Evolutionary conservation across 2,888 invertebrate genomes (phyloP).

Genomic region (Galerucella calmariensis): DNA sequence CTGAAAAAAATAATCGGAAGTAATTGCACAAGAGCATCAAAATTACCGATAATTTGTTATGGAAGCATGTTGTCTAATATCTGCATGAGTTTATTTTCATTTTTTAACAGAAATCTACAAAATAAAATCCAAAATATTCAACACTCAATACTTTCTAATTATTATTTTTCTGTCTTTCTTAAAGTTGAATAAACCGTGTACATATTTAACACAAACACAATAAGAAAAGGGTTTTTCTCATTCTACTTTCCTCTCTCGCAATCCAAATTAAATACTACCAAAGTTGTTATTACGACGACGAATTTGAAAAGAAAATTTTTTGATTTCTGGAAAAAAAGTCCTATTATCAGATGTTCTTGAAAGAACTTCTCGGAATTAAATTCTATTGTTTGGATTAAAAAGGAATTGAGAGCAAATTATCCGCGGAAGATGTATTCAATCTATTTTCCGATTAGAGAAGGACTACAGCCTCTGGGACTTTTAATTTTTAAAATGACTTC

Average conservation of each 20-base stretch:
- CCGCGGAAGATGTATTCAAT: slow-evolving; percentile 28
- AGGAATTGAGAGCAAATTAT: slow-evolving; percentile 45
- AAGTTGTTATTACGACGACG: slow-evolving; percentile 17
- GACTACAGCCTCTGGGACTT: neutral
- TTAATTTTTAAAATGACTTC: too few species aligned
- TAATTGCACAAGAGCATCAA: too few species aligned
- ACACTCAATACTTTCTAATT: too few species aligned
- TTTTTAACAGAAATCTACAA: too few species aligned
- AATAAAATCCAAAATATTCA: too few species aligned
- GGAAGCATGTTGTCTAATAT: too few species aligned
- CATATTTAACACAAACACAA: slow-evolving; percentile 8
- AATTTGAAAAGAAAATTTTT: slow-evolving; percentile 30
- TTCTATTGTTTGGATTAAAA: slow-evolving; percentile 46
- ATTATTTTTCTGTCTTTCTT: neutral
- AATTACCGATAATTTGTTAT: too few species aligned
- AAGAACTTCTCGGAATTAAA: slow-evolving; percentile 40
- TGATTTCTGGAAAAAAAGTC: slow-evolving; percentile 42
- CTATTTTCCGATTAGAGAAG: slow-evolving; percentile 15
- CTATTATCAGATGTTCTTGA: slow-evolving; percentile 52
- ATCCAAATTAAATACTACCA: slow-evolving; percentile 36
- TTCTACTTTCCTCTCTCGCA: slow-evolving; percentile 15
- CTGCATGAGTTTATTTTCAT: too few species aligned
- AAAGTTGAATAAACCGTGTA: slow-evolving; percentile 1
- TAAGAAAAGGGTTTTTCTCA: neutral
- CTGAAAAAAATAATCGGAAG: too few species aligned